phyloP scores from a whole-genome alignment of 2,888 invertebrate genomes.

The Laspeyria flexula region DNA sequence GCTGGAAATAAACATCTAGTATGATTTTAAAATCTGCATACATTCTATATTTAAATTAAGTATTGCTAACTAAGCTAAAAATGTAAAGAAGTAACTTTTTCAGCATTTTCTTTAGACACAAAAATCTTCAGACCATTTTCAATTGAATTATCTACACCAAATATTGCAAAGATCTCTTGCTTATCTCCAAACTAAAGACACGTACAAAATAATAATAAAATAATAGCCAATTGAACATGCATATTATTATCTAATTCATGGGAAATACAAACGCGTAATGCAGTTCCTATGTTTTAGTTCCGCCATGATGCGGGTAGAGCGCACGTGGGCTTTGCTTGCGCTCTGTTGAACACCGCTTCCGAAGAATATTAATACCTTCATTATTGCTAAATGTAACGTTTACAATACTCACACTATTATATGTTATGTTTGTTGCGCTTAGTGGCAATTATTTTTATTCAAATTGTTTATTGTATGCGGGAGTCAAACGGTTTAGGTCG shows the following conservation, averaged over 20 bases:
- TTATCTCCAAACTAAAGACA: too few relatives aligned
- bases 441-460: constrained; percentile 4
- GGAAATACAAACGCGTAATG: constrained; percentile 61
- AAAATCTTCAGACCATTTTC: too few relatives aligned
- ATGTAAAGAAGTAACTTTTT: too few relatives aligned
- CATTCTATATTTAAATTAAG: too few relatives aligned
- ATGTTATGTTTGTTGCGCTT: neutral
- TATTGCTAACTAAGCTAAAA: too few relatives aligned
- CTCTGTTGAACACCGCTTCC: constrained; percentile 61
- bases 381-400: constrained; percentile 38
- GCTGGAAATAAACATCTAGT: too few relatives aligned
- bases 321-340: constrained; percentile 60
- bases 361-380: constrained; percentile 69
- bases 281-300: constrained; percentile 67
- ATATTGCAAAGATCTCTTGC: too few relatives aligned
- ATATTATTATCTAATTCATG: constrained; percentile 50
- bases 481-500: too few relatives aligned
- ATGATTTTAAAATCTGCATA: too few relatives aligned
- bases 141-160: too few relatives aligned
- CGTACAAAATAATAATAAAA: constrained; percentile 24
- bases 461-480: neutral
- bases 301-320: constrained; percentile 71
- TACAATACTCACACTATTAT: constrained; percentile 9
- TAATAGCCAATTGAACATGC: constrained; percentile 39
- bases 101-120: too few relatives aligned